phyloP scores from a whole-genome alignment of 2,888 invertebrate genomes.

The Parapristionchus giblindavisi region DNA sequence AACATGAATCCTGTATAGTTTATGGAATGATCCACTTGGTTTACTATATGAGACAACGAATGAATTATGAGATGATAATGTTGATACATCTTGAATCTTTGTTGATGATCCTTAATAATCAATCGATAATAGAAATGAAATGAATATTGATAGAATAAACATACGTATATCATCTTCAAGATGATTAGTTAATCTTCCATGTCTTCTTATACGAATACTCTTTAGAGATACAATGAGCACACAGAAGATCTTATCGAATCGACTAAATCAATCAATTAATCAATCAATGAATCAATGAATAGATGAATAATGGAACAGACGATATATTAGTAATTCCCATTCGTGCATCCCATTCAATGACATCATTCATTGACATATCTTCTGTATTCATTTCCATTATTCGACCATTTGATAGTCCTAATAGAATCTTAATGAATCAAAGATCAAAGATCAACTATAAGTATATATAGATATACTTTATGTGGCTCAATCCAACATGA shows the following conservation, averaged over 20 bases:
- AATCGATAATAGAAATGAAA: not conserved
- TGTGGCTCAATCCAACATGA: not conserved
- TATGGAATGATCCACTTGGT: slow-evolving; percentile 17
- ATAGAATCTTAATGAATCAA: not conserved
- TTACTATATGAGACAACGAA: slow-evolving; percentile 18
- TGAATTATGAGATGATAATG: slow-evolving; percentile 11
- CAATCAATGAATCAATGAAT: not conserved
- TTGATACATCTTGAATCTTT: slow-evolving; percentile 29
- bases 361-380: slow-evolving; percentile 6
- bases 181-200: slow-evolving; percentile 17
- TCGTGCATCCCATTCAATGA: slow-evolving; percentile 23
- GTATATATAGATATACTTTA: slow-evolving; percentile 4
- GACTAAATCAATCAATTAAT: not conserved
- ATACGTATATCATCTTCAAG: slow-evolving; percentile 15
- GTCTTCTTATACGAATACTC: slow-evolving; percentile 13
- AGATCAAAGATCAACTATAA: not conserved
- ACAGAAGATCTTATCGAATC: not conserved
- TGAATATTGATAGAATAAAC: not conserved
- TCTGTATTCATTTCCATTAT: slow-evolving; percentile 20
- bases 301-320: not conserved
- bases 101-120: not conserved
- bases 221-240: slow-evolving; percentile 22
- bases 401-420: slow-evolving; percentile 28
- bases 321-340: slow-evolving; percentile 16
- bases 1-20: slow-evolving; percentile 1